Conservation (phyloP, 2,113 vertebrate species). For the Panthera uncia region DNA sequence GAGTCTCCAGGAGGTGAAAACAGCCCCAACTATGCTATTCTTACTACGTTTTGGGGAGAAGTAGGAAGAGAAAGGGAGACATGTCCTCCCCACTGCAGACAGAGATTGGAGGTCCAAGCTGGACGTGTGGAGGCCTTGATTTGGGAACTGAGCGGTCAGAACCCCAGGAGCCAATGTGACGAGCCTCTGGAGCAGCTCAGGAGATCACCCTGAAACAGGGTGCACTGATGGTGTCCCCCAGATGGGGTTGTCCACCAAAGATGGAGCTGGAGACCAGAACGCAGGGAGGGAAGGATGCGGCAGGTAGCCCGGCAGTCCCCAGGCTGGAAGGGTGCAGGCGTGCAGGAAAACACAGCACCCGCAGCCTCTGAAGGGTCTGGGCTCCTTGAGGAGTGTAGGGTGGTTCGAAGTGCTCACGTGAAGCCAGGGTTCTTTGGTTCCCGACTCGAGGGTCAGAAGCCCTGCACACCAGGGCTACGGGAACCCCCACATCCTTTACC, state of each 20-base stretch:
- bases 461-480: neutral
- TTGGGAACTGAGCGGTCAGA: neutral
- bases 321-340: neutral
- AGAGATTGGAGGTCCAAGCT: neutral
- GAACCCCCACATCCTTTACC: too few relatives aligned
- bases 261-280: neutral
- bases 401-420: neutral
- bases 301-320: accelerated
- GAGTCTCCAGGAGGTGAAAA: neutral
- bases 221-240: neutral
- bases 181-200: neutral
- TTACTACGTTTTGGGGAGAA: neutral
- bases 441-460: neutral
- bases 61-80: neutral
- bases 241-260: neutral
- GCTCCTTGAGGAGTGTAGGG: neutral
- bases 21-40: neutral
- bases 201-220: neutral
- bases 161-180: neutral
- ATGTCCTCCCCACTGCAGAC: accelerated
- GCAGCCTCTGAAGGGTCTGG: accelerated
- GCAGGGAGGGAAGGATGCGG: accelerated
- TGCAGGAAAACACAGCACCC: neutral
- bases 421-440: neutral
- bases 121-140: too few relatives aligned